A percentile compares a stretch with the other conserved stretches of the same genome.
phyloP scores from a whole-genome alignment of 2,113 vertebrate genomes.

The Petaurus breviceps region DNA sequence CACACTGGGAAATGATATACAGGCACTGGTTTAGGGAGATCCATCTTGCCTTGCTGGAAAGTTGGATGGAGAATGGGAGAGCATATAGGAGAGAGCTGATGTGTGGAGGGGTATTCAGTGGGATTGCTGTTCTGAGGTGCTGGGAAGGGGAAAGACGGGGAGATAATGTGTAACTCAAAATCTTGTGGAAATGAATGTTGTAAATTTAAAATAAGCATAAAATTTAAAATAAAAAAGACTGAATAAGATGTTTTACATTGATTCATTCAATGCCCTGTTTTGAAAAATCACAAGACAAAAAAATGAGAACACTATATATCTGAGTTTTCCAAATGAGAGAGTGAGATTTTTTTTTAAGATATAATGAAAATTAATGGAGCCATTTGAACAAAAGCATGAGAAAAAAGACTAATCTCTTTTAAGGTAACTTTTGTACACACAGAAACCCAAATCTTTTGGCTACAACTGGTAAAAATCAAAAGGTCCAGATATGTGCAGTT shows the following conservation, averaged over 20 bases:
- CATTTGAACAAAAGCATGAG: conserved; percentile 42
- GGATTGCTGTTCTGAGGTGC: no score
- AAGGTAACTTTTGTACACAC: conserved; percentile 7
- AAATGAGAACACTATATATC: conserved; percentile 12
- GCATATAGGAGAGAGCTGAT: no score
- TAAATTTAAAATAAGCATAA: no score
- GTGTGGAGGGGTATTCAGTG: no score
- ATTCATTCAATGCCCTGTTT: conserved; percentile 12
- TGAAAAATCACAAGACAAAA: conserved; percentile 58
- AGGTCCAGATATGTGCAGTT: conserved; percentile 5
- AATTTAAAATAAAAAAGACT: no score
- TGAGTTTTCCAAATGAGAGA: conserved; percentile 18
- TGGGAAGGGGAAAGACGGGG: no score
- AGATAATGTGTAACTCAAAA: no score
- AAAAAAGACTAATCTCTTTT: background rate
- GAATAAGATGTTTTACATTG: conserved; percentile 61
- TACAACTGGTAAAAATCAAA: conserved; percentile 9
- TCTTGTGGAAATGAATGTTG: no score
- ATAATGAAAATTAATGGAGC: conserved; percentile 39
- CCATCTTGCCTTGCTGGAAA: no score
- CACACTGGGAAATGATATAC: no score
- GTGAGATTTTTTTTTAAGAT: background rate
- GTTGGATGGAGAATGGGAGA: no score
- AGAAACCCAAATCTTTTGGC: background rate
- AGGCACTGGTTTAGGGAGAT: no score